These are phyloP conservation scores for Echeneis naucrates DNA, from an alignment of 2,797 vertebrate genomes.

Conservation along the genomic window DNA sequence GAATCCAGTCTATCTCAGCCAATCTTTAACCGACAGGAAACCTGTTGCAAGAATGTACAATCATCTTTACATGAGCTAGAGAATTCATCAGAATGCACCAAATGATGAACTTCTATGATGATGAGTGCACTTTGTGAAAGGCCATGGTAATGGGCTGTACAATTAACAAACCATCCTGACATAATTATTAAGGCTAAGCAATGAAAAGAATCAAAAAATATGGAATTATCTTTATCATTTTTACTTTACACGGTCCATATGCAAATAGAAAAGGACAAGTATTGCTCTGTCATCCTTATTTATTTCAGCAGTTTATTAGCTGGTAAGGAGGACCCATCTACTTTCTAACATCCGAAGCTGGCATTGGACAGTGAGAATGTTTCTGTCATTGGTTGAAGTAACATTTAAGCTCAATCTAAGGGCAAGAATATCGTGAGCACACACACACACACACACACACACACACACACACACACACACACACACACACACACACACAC, in stretches of 20 bases:
- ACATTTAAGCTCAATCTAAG: background rate
- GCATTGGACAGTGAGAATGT: background rate
- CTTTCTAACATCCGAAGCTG: too few species aligned
- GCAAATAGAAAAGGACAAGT: background rate
- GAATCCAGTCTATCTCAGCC: too few species aligned
- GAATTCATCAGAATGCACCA: background rate
- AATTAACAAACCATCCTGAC: background rate
- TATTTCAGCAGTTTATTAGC: background rate
- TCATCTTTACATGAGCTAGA: background rate
- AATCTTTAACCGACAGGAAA: background rate
- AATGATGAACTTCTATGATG: background rate
- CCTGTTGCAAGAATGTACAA: background rate
- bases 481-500: too few species aligned
- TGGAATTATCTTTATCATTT: background rate
- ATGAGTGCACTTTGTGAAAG: background rate
- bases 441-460: too few species aligned
- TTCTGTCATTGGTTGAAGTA: background rate
- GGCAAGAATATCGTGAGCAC: background rate
- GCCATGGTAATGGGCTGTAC: background rate
- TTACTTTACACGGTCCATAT: background rate
- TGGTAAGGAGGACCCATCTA: too few species aligned
- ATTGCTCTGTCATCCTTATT: background rate
- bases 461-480: too few species aligned
- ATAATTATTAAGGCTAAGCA: background rate
- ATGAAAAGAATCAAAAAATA: too few species aligned